These are phyloP conservation scores for Pseudotriccus pelzelni DNA, from an alignment of 2,797 vertebrate species.

Conservation along the genomic window DNA sequence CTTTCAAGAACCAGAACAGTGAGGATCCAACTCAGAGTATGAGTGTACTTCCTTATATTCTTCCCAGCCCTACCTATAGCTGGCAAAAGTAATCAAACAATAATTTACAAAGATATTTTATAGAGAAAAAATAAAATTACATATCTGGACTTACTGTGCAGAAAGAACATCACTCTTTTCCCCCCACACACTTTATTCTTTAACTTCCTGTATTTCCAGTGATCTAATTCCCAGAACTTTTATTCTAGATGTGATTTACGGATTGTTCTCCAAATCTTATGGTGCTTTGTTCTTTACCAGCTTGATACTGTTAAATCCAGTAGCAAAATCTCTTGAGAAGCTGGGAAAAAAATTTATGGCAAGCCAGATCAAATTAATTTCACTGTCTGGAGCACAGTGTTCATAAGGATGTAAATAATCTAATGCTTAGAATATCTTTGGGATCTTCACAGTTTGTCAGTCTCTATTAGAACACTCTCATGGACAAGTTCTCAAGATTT, in stretches of 20 bases:
- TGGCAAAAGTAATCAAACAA: background rate
- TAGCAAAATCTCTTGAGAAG: constrained; percentile 35
- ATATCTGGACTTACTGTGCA: background rate
- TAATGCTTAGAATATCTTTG: constrained; percentile 38
- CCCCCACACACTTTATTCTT: background rate
- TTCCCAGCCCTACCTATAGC: background rate
- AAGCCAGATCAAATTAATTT: constrained; percentile 46
- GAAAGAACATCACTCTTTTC: background rate
- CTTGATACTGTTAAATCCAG: constrained; percentile 13
- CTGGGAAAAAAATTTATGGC: constrained; percentile 5
- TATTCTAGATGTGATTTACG: background rate
- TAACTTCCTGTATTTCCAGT: background rate
- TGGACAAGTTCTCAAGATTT: background rate
- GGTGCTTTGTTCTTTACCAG: background rate
- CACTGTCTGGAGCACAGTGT: constrained; percentile 8
- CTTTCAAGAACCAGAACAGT: background rate
- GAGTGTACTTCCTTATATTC: background rate
- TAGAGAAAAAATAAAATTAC: background rate
- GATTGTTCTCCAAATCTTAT: background rate
- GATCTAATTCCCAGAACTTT: background rate
- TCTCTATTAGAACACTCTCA: background rate
- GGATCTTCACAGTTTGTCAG: constrained; percentile 12
- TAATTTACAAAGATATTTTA: background rate
- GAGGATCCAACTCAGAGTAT: background rate
- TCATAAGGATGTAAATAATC: constrained; percentile 45